Conservation (phyloP, 2,797 vertebrate species). For the Pseudochaenichthys georgianus region DNA sequence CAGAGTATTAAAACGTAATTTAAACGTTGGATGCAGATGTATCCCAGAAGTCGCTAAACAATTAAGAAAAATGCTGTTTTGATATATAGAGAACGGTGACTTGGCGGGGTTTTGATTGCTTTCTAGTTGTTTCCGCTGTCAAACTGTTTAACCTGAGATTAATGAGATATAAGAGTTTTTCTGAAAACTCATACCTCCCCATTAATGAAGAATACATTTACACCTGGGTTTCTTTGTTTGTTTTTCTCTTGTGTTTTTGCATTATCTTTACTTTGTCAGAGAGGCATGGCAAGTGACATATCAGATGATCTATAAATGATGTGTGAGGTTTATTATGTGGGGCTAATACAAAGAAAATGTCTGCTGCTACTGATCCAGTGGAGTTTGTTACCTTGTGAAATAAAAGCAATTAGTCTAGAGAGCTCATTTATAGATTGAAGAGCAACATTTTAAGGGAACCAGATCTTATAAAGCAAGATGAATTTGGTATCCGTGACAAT, state of each 20-base stretch:
- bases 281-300: constrained; percentile 5
- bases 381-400: background rate
- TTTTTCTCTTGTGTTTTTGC: background rate
- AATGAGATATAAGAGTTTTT: constrained; percentile 39
- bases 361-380: background rate
- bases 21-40: background rate
- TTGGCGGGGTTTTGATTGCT: constrained; percentile 3
- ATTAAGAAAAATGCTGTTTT: background rate
- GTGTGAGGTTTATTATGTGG: background rate
- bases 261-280: background rate
- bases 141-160: constrained; percentile 31
- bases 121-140: constrained; percentile 24
- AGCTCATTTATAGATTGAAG: background rate
- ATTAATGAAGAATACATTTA: constrained; percentile 19
- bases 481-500: no score
- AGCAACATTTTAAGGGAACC: background rate
- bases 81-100: constrained; percentile 4
- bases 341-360: background rate
- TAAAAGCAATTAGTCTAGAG: background rate
- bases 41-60: background rate
- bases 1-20: background rate
- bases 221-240: constrained; percentile 3
- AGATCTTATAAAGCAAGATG: background rate
- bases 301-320: constrained; percentile 23
- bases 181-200: constrained; percentile 34